Base-by-base conservation (phyloP, 2,113 vertebrate species). In the Talpa occidentalis region DNA sequence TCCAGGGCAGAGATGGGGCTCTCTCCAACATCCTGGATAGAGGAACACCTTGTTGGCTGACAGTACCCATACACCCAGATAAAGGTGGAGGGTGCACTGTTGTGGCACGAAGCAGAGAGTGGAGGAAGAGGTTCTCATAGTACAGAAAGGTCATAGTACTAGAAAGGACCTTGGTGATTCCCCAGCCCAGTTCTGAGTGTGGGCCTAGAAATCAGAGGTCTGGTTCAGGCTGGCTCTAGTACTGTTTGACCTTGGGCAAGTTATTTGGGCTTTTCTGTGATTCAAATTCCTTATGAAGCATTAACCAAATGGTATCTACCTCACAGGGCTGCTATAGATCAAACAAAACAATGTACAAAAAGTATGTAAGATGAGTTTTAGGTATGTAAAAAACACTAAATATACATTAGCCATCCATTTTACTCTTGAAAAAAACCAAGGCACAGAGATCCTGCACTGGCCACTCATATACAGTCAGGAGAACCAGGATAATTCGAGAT, bases 321-420 rank as follows among this genome's bases (percentile, higher is more conserved):
- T 77, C n/a, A 12, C 15, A 76, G 16, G 28, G 66, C 19, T 80
- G 12, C 69, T 82, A 17, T 59, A 93, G 47, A 81, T 60, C 78
- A 77, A 88, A 67, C 93, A 80, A 88, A 94, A 56, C 42, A 82
- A 59, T 26, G 32, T 40, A 14, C 24, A 35, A 56, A 91, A 64
- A 62, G 22, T 62, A 40, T 47, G 81, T 92, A 73, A 85, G n/a
- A 80, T 35, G 59, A 32, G 3, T 35, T 93, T 88, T 76, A 35
- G 19, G 24, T 56, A 40, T 37, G 15, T 35, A 44, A 26, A 28
- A 60, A 86, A 54, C n/a, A 89, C 32, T 85, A 81, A 88, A 22
- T 66, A n/a, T 49, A 40, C 73, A 16, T 66, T 60, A 77, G 26
- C 47, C 32, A 69, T n/a, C 28, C 28, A 84, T 93, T 91, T 73